Evolutionary conservation across 1,140 invertebrate genomes (phyloP).

Genomic region (Drosophila rufa): DNA sequence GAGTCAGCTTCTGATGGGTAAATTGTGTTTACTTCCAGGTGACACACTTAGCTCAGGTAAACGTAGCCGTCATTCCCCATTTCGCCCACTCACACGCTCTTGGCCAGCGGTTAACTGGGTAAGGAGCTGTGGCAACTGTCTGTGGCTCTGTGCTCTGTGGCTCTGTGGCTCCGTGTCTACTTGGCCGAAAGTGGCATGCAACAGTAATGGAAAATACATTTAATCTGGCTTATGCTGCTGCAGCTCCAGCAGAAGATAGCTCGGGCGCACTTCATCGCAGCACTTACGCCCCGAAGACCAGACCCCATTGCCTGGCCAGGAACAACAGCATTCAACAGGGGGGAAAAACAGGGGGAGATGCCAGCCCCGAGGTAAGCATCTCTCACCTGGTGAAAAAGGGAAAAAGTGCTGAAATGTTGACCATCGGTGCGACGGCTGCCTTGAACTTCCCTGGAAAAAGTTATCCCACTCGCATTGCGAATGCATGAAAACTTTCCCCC

Average conservation of each 20-base stretch:
- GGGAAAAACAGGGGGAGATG: neutral
- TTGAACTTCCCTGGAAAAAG: constrained; percentile 32
- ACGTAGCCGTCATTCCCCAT: constrained; percentile 5
- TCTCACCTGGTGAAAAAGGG: constrained; percentile 11
- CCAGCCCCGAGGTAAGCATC: constrained; percentile 2
- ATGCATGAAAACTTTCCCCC: constrained; percentile 46
- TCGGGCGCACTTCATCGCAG: constrained; percentile 42
- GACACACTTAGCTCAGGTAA: constrained; percentile 15
- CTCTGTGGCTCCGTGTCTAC: constrained; percentile 32
- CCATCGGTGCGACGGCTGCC: constrained; percentile 17
- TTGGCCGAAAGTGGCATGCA: constrained; percentile 48
- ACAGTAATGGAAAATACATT: constrained; percentile 57
- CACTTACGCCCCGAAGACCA: neutral
- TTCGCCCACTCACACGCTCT: constrained; percentile 24
- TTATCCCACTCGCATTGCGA: constrained; percentile 30
- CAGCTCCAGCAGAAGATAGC: constrained; percentile 27
- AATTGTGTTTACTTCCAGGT: constrained; percentile 14
- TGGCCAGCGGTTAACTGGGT: constrained; percentile 4
- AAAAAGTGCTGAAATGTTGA: constrained; percentile 33
- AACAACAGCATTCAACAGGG: neutral
- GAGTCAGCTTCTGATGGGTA: constrained; percentile 12
- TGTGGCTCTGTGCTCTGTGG: constrained; percentile 21
- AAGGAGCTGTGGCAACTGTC: constrained; percentile 28
- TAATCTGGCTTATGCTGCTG: constrained; percentile 44
- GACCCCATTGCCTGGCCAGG: no score